A percentile compares a stretch with the other conserved stretches of the same genome.
Conservation (phyloP, 2,797 vertebrate genomes). For the Accipiter minullus region DNA sequence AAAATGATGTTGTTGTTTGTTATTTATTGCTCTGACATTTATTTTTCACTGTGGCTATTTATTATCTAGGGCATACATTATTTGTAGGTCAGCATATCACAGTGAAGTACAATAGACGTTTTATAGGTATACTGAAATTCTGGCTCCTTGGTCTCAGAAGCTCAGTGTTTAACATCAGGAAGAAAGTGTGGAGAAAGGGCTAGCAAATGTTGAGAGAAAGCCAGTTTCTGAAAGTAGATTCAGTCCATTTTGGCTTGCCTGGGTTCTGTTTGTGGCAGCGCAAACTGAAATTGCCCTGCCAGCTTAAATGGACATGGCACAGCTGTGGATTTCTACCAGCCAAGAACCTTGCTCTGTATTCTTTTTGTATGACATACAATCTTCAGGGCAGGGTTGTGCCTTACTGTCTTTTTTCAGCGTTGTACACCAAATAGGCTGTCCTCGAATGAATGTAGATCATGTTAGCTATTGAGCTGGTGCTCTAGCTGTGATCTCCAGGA, state of each 20-base stretch:
- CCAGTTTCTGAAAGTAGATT: not conserved
- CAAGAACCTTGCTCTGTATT: not conserved
- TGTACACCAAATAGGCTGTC: not conserved
- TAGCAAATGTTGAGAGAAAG: not conserved
- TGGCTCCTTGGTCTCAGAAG: not conserved
- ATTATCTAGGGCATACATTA: slow-evolving; percentile 16
- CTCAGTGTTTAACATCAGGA: not conserved
- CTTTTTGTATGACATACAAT: not conserved
- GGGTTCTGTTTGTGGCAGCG: not conserved
- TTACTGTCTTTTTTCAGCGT: not conserved
- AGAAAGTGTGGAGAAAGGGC: not conserved
- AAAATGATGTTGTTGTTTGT: not conserved
- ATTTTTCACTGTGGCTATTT: slow-evolving; percentile 29
- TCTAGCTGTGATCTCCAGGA: not conserved
- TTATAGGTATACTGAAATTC: not conserved
- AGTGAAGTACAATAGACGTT: not conserved
- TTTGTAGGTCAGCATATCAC: not conserved
- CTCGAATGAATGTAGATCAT: not conserved
- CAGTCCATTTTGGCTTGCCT: not conserved
- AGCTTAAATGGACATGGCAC: not conserved
- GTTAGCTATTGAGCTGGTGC: not conserved
- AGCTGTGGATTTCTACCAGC: not conserved
- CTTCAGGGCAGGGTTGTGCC: not conserved
- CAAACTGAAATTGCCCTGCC: not conserved
- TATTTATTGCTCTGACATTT: slow-evolving; percentile 43